Conservation (phyloP, 2,888 invertebrate genomes). For the Mesorhabditis belari region DNA sequence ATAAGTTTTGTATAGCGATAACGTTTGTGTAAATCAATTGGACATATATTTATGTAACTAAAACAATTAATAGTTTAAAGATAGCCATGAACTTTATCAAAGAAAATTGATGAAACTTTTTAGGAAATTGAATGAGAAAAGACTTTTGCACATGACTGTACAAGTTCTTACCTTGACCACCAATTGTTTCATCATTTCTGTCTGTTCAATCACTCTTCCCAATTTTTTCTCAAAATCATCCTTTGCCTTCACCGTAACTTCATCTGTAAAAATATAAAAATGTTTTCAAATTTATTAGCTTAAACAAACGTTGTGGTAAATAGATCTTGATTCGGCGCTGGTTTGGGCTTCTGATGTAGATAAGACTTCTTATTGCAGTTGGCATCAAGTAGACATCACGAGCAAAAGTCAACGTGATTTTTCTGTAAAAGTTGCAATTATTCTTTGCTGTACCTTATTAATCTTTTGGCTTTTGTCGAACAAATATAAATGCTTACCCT, state of each 20-base stretch:
- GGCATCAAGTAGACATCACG: constrained; percentile 16
- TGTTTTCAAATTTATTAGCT: background rate
- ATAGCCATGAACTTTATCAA: too few species aligned
- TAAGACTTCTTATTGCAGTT: constrained; percentile 24
- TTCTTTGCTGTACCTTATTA: background rate
- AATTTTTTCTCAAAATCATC: constrained; percentile 25
- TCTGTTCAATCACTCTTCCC: constrained; percentile 22
- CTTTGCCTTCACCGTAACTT: constrained; percentile 19
- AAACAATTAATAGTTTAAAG: too few species aligned
- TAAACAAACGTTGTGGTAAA: constrained; percentile 24
- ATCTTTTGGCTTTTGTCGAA: background rate
- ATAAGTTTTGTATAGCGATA: too few species aligned
- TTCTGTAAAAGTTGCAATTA: constrained; percentile 8
- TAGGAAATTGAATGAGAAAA: too few species aligned
- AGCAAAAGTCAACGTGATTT: constrained; percentile 15
- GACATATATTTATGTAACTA: too few species aligned
- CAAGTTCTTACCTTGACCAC: constrained; percentile 19
- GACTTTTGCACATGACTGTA: too few species aligned
- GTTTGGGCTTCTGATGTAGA: constrained; percentile 23
- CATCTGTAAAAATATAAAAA: constrained; percentile 5
- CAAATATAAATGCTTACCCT: constrained; percentile 6
- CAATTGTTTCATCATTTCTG: constrained; percentile 18
- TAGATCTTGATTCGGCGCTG: constrained; percentile 24
- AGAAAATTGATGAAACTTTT: too few species aligned
- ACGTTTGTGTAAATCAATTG: too few species aligned